phyloP scores from a whole-genome alignment of 2,113 vertebrate genomes.

The Herpailurus yagouaroundi region DNA sequence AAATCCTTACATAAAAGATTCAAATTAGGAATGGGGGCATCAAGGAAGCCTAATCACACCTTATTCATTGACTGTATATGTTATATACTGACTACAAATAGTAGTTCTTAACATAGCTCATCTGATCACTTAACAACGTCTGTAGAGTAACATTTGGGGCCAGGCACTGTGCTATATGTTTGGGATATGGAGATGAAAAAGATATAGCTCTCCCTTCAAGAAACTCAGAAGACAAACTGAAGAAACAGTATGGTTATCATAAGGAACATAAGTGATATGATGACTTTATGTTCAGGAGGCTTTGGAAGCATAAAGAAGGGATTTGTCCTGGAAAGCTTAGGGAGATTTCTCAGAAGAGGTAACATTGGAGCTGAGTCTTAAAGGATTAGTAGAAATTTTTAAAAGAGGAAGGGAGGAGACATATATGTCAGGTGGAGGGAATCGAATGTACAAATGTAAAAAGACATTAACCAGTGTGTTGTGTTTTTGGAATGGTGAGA shows the following conservation, averaged over 20 bases:
- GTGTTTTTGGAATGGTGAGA: slow-evolving; percentile 1
- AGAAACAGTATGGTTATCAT: background rate
- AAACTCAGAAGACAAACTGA: background rate
- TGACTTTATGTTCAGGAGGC: slow-evolving; percentile 29
- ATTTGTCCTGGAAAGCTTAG: background rate
- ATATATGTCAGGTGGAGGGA: background rate
- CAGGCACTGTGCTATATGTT: background rate
- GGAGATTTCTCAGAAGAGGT: background rate
- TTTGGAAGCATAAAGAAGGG: background rate
- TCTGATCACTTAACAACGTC: slow-evolving; percentile 6
- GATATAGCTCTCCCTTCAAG: background rate
- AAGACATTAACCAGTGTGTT: background rate
- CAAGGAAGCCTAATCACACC: background rate
- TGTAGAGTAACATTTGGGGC: background rate
- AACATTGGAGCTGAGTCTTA: background rate
- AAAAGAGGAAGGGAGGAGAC: background rate
- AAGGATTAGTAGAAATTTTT: background rate
- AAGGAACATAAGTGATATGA: background rate
- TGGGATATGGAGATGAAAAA: background rate
- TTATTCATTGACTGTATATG: slow-evolving; percentile 22
- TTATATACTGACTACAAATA: background rate
- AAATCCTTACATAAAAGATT: slow-evolving; percentile 31
- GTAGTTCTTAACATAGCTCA: background rate
- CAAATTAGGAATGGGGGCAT: background rate
- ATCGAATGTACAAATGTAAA: background rate